Evolutionary conservation across 2,888 invertebrate genomes (phyloP), one percentile per base, ranked within the genome.

Genomic region (Seira sanloemensis): DNA sequence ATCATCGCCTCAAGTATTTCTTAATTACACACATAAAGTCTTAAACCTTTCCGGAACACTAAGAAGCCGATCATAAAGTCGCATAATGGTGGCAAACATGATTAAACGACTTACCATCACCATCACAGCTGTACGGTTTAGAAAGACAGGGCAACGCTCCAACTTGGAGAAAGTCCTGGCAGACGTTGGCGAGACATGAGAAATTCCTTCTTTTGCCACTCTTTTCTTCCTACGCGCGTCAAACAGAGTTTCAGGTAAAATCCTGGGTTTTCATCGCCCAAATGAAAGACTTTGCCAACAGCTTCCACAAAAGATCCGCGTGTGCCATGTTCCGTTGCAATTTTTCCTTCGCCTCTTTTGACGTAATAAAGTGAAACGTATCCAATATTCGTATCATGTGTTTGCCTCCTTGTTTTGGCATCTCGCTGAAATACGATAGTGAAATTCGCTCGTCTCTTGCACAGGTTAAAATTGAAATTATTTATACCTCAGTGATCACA

Each of bases 381-480:
- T 58, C 58, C 21, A 62, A 62, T 62, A 62, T 21, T 62, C 62
- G 21, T 62, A 62, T 21, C 62, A 2, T 62, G 19, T 4, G 1
- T n/a, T n/a, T n/a, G n/a, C n/a, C n/a, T n/a, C n/a, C 23, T 23
- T 62, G 62, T 62, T 62, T 23, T 62, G 62, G 62, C 62, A 62
- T 62, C 62, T 62, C 23, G 4, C n/a, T 21, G 21, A 21, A 62
- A 62, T 62, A 62, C 21, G 62, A 23, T 2, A 62, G 19, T 12
- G n/a, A 62, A 62, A 62, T 62, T 62, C 62, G 21, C 9, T 23
- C 62, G 62, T 62, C 62, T 19, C 62, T 7, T 62, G 19, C 76
- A 37, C 78, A 78, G 78, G 78, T 66, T 78, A 72, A 65, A 78
- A 78, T 78, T 78, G 66, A 78, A 78, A 78, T 78, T 78, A 78